These are phyloP conservation scores for Columba guinea DNA, from an alignment of 2,797 vertebrate species.

Conservation along the genomic window DNA sequence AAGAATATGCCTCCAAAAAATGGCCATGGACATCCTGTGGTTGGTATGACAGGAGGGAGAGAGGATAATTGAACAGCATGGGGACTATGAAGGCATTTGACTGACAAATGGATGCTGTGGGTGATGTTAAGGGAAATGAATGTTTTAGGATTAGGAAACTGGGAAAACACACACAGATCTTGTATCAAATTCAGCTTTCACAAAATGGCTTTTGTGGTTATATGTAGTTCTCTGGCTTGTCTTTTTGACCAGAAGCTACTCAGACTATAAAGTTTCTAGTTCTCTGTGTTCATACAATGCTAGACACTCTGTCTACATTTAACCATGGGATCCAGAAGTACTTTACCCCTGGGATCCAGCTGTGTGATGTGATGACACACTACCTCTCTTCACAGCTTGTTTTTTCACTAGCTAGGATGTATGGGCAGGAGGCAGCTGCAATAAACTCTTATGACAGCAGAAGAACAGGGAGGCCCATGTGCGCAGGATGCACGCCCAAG, in stretches of 20 bases:
- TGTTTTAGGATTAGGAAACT: constrained; percentile 10
- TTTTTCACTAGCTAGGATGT: not conserved
- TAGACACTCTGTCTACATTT: not conserved
- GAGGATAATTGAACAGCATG: not conserved
- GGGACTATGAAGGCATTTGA: not conserved
- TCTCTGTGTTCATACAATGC: not conserved
- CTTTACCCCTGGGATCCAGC: not conserved
- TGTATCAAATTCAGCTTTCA: not conserved
- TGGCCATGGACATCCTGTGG: not conserved
- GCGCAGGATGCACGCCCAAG: not conserved
- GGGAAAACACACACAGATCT: not conserved
- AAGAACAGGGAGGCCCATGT: not conserved
- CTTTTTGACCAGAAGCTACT: constrained; percentile 6
- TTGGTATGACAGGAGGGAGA: not conserved
- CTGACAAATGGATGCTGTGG: not conserved
- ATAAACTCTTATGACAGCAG: not conserved
- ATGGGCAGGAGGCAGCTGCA: not conserved
- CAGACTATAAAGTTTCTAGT: not conserved
- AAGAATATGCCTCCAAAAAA: not conserved
- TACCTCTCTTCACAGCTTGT: not conserved
- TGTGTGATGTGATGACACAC: not conserved
- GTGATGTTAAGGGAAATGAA: constrained; percentile 18
- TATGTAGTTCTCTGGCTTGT: not conserved
- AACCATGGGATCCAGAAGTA: not conserved
- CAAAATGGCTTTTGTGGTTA: constrained; percentile 33